Conservation (phyloP, 2,797 vertebrate genomes). For the Oreochromis grahami region DNA sequence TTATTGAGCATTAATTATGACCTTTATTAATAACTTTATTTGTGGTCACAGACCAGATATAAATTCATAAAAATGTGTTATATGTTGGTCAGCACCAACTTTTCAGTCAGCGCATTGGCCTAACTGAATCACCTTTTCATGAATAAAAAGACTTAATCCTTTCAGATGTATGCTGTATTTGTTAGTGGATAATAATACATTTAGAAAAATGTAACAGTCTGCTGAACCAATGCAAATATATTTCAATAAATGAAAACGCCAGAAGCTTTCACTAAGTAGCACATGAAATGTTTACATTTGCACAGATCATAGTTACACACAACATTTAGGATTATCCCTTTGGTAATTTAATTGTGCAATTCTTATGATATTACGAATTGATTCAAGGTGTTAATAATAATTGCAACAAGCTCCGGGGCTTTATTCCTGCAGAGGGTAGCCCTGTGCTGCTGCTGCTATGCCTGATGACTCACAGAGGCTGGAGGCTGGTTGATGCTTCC, state of each 20-base stretch:
- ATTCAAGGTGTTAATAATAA: neutral
- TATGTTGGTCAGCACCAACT: neutral
- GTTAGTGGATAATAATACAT: neutral
- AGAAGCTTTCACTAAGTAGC: neutral
- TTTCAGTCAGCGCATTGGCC: neutral
- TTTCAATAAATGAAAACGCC: neutral
- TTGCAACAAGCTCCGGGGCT: neutral
- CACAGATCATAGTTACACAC: neutral
- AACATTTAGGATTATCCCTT: neutral
- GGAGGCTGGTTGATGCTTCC: slow-evolving; percentile 14
- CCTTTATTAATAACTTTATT: neutral
- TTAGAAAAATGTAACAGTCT: neutral
- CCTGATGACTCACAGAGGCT: slow-evolving; percentile 4
- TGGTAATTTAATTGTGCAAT: neutral
- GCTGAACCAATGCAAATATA: neutral
- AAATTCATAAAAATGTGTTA: neutral
- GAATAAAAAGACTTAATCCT: neutral
- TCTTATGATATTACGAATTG: neutral
- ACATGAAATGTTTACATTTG: neutral
- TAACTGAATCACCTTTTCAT: neutral
- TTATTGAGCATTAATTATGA: neutral
- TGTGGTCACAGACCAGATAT: neutral
- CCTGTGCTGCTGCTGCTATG: neutral
- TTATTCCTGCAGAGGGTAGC: slow-evolving; percentile 12
- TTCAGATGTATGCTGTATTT: neutral